Base-by-base conservation (phyloP, 2,113 vertebrate species). In the Pachycephala philippinensis region DNA sequence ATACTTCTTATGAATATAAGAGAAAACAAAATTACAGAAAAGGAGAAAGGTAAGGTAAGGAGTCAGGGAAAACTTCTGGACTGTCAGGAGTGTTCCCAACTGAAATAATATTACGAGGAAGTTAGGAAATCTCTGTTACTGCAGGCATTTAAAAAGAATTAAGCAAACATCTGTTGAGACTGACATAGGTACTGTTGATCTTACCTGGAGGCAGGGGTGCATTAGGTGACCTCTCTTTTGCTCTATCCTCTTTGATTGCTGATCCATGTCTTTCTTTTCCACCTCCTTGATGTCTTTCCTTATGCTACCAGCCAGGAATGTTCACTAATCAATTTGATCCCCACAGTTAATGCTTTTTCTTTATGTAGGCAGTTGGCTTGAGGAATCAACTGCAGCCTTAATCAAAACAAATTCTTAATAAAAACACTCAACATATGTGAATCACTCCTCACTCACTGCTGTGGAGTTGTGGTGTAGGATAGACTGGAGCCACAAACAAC, bases 321-420 rank as follows among this genome's bases (percentile, higher is more conserved):
- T 47, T 90, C 86, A 35, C 71, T 81, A 37, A 94, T 93, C 89
- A 93, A 83, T 96, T 65, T 3, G 80, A 87, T 83, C 63, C 89
- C 78, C 24, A 12, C 26, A 68, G 54, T 92, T 76, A 75, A 78
- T 79, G 69, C 22, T 79, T 71, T 75, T 52, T 45, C 70, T 89
- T 82, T 15, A 50, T 45, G 68, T 9, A 74, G 83, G 61, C 71
- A 49, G 40, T 93, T 82, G 84, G 66, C 84, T 87, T 33, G 65
- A 72, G 63, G 84, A 97, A 84, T 89, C 57, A 33, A 42, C 76
- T 91, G 53, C 84, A 89, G 61, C 28, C 39, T 66, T 57, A 91
- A 85, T 84, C 87, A 94, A 93, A 96, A 96, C 53, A 91, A 87
- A 76, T 76, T 65, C 64, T 47, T 93, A 89, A 82, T 68, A 95